These are phyloP conservation scores for Myocastor coypus DNA, from an alignment of 2,113 vertebrate genomes.

Conservation along the genomic window DNA sequence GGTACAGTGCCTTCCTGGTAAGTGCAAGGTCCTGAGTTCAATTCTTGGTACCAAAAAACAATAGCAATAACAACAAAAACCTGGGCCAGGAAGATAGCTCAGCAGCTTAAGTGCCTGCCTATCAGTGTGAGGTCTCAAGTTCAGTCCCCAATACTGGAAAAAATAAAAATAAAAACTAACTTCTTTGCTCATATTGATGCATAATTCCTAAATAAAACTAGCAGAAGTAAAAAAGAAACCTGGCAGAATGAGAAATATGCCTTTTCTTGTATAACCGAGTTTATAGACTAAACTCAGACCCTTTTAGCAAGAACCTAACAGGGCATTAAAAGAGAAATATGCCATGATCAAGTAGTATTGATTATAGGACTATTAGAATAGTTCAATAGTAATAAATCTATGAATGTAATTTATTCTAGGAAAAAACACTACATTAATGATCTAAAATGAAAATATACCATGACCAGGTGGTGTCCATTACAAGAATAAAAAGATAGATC, in stretches of 20 bases:
- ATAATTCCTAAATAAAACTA: conserved; percentile 52
- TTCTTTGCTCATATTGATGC: neutral
- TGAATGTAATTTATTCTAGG: conserved; percentile 66
- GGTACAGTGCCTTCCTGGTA: too few relatives aligned
- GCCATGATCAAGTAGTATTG: conserved; percentile 35
- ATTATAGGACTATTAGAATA: conserved; percentile 60
- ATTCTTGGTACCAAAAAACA: too few relatives aligned
- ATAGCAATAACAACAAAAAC: too few relatives aligned
- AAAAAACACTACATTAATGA: conserved; percentile 59
- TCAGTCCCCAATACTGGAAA: too few relatives aligned
- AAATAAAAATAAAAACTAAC: too few relatives aligned
- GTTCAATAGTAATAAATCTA: conserved; percentile 52
- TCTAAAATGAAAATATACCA: conserved; percentile 70
- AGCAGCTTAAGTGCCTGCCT: too few relatives aligned
- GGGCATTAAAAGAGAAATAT: conserved; percentile 57
- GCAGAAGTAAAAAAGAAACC: conserved; percentile 52
- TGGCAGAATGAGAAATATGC: conserved; percentile 31
- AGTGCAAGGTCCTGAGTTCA: too few relatives aligned
- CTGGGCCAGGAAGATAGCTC: too few relatives aligned
- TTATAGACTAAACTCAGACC: neutral
- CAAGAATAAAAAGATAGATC: conserved; percentile 61
- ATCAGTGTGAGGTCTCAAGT: too few relatives aligned
- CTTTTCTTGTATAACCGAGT: conserved; percentile 52
- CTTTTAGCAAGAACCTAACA: conserved; percentile 41
- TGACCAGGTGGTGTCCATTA: conserved; percentile 59